Evolutionary conservation across 92 coral and sea anemone species (phyloP), one percentile per base, ranked within the genome.

Genomic region (Zoanthus gigantus): DNA sequence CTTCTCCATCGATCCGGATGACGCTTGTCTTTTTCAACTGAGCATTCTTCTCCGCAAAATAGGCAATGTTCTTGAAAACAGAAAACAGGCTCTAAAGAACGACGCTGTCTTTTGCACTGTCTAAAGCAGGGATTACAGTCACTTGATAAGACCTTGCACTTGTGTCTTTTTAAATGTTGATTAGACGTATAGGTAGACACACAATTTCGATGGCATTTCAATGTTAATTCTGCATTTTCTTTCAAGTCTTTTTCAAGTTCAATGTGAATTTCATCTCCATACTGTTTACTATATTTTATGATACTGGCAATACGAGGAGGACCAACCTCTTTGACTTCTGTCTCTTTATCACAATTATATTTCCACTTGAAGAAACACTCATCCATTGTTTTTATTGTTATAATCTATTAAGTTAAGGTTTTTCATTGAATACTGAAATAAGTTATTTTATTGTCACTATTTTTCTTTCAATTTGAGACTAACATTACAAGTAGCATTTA

Each of bases 1-100:
- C 58, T 88, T 46, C 69, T 83, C 95, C 93, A 93, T 9, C 86
- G 69, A 47, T 88, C 76, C 42, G 93, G 90, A 53, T 90, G 88
- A 45, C 88, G 90, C 77, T 75, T 83, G 86, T 84, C 90, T 77
- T 56, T 14, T 63, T 66, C 77, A 83, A 83, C 32, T 83, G 58
- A 3, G 74, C 77, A 83, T 68, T 76, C 65, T 56, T 83, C 77
- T 30, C 77, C 77, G 60, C 87, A 83, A 73, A 83, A 83, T 68
- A 67, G 50, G 73, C 87, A 83, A 61, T 83, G 87, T 4, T 65
- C 63, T 66, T 83, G 61, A 83, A 83, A 83, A 47, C 66, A 30
- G 67, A 71, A 83, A 48, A 29, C 87, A 57, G 42, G 72, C 45
- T 15, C 68, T 56, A 18, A 16, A 37, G 84, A 79, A 30, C 71